Evolutionary conservation across 2,888 invertebrate species (phyloP).

Genomic region (Lumbricus terrestris): DNA sequence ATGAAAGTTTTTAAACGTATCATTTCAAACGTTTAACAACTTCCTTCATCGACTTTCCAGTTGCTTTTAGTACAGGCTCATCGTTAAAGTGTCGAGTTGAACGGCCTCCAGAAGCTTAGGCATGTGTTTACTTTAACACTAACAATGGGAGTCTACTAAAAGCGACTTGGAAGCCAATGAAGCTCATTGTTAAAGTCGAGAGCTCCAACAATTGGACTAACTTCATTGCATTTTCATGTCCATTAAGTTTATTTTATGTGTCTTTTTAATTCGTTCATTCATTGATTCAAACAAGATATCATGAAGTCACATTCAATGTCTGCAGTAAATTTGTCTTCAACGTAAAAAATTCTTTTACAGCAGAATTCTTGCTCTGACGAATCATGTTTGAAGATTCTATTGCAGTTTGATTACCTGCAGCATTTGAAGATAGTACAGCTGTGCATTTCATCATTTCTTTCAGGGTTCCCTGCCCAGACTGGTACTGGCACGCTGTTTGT

Average conservation of each 20-base stretch:
- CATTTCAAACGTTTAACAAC: background rate
- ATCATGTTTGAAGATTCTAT: background rate
- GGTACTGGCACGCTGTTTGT: slow-evolving; percentile 93
- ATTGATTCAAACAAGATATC: background rate
- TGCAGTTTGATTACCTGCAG: background rate
- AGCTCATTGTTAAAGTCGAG: too few species aligned
- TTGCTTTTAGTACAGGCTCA: too few species aligned
- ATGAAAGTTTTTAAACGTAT: background rate
- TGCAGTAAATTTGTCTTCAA: background rate
- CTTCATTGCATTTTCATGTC: background rate
- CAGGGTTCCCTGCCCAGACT: slow-evolving; percentile 47
- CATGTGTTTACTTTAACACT: too few species aligned
- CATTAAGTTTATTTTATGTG: background rate
- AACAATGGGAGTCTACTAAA: too few species aligned
- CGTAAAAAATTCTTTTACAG: background rate
- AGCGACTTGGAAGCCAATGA: too few species aligned
- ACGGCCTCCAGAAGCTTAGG: too few species aligned
- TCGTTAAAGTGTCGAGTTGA: too few species aligned
- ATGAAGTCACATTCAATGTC: background rate
- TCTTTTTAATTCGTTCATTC: background rate
- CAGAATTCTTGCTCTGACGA: background rate
- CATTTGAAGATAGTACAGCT: background rate
- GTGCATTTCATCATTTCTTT: background rate
- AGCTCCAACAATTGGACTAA: too few species aligned
- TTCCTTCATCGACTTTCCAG: too few species aligned